phyloP scores from a whole-genome alignment of 2,888 invertebrate genomes.

The Thysanoteuthis rhombus region DNA sequence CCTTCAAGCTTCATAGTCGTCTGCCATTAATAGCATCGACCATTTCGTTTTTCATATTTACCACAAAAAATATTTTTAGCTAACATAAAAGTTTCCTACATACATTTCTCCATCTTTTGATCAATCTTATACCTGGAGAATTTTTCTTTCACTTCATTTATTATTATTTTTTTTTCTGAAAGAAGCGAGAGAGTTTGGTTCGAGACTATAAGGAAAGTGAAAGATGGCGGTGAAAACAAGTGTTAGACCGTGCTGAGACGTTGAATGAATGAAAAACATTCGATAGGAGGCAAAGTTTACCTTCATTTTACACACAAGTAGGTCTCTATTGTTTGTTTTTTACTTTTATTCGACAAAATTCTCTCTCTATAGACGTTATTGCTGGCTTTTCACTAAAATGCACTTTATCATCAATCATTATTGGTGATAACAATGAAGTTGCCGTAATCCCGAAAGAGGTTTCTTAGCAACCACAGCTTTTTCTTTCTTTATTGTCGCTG shows the following conservation, averaged over 20 bases:
- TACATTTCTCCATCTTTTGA: too few species aligned
- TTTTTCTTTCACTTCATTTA: background rate
- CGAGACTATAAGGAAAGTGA: background rate
- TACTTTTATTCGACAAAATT: background rate
- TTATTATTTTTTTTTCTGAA: background rate
- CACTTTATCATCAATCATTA: too few species aligned
- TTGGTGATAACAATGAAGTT: too few species aligned
- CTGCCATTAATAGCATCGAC: background rate
- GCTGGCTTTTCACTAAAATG: too few species aligned
- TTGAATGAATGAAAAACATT: background rate
- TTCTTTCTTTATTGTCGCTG: background rate
- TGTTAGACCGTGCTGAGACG: background rate
- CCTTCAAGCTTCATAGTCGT: background rate
- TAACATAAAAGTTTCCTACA: background rate
- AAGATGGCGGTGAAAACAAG: background rate
- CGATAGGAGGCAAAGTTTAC: background rate
- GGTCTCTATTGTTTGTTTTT: background rate
- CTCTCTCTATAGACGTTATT: background rate
- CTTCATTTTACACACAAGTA: background rate
- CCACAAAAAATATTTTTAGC: background rate
- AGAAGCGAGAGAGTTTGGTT: background rate
- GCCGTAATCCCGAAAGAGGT: background rate
- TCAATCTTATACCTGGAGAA: too few species aligned
- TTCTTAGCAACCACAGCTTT: background rate
- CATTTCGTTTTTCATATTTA: background rate